Base-by-base conservation (phyloP, 2,888 invertebrate species). In the Hirtodrosophila duncani region DNA sequence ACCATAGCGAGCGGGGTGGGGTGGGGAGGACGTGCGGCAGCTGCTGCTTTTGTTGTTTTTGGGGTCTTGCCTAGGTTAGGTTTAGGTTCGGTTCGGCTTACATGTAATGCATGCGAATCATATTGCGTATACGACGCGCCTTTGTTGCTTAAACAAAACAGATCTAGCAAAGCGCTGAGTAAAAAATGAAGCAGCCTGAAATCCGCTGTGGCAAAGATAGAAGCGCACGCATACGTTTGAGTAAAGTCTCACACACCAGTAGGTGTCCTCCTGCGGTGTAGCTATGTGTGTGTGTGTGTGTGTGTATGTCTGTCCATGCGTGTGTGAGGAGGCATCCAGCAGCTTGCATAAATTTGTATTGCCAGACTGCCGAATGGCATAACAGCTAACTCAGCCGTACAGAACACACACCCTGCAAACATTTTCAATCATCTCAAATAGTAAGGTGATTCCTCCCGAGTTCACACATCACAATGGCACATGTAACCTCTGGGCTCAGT, bases 311-410 rank as follows among this genome's bases (percentile, higher is more conserved):
- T 30, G 37, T 6, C 3, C 11, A 4, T n/a, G 24, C 10, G 11
- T 18, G 36, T 24, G 41, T 36, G 63, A 46, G 56, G 51, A 43
- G 16, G 36, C 56, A 27, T 36, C 23, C 34, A 68, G 61, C 71
- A 72, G 75, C 66, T 71, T 75, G 71, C 75, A 71, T 75, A 71
- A 75, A 71, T 71, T 75, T 67, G 65, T 75, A 75, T 75, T 71
- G 71, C 63, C 68, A 71, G 75, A 67, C 71, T 58, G 63, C 65
- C 58, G 60, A 45, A 71, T 67, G 61, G 60, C 56, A 74, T 66
- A 69, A 67, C 70, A 57, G 74, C 64, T 57, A 67, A 59, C 67
- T 70, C 52, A n/a, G n/a, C 20, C 33, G 48, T 45, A 33, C 55
- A 20, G 9, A 5, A 24, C 24, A 24, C 24, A 24, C 24, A 24